Conservation (phyloP, 2,888 invertebrate species). For the Mythimna ferrago region DNA sequence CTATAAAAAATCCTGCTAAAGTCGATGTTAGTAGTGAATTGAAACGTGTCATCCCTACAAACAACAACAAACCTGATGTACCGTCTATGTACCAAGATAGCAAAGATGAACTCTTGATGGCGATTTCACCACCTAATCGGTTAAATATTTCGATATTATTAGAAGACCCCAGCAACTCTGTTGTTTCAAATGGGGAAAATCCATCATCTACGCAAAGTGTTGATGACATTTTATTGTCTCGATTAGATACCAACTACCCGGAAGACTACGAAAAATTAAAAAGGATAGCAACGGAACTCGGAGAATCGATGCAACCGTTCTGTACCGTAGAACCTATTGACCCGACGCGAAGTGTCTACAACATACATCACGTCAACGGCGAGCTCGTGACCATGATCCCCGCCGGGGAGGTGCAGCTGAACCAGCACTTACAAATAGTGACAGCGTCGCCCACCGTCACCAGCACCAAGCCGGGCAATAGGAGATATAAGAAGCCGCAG, state of each 20-base stretch:
- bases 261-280: slow-evolving; percentile 96
- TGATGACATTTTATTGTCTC: slow-evolving; percentile 93
- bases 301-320: slow-evolving; percentile 94
- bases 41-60: slow-evolving; percentile 84
- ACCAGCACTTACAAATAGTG: slow-evolving; percentile 90
- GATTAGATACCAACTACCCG: slow-evolving; percentile 92
- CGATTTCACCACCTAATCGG: slow-evolving; percentile 82
- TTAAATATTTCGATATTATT: slow-evolving; percentile 88
- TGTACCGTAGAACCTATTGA: slow-evolving; percentile 91
- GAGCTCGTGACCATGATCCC: slow-evolving; percentile 88
- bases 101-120: slow-evolving; percentile 85
- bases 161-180: slow-evolving; percentile 85
- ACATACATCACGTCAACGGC: slow-evolving; percentile 88
- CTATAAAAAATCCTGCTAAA: slow-evolving; percentile 88
- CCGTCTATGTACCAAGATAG: slow-evolving; percentile 91
- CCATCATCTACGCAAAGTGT: slow-evolving; percentile 91
- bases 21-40: slow-evolving; percentile 82
- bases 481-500: slow-evolving; percentile 93
- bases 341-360: slow-evolving; percentile 89
- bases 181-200: slow-evolving; percentile 87
- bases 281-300: slow-evolving; percentile 95
- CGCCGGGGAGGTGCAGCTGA: slow-evolving; percentile 84
- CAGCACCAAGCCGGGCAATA: slow-evolving; percentile 91
- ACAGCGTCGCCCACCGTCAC: slow-evolving; percentile 91
- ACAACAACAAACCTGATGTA: slow-evolving; percentile 87